Base-by-base conservation (phyloP, 2,888 invertebrate species). In the Drosophila neutralis region DNA sequence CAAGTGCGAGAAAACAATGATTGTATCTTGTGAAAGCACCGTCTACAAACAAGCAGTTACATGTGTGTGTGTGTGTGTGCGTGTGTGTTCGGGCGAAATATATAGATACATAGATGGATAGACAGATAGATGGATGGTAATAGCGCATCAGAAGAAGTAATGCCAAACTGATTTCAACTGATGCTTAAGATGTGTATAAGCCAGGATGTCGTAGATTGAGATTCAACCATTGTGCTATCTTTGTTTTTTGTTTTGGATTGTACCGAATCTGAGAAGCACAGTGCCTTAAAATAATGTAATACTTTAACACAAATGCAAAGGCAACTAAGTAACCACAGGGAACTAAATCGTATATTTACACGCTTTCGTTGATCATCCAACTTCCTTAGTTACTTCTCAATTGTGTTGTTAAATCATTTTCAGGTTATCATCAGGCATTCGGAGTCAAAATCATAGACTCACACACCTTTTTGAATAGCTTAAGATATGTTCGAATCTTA, bases 1-100 rank as follows among this genome's bases (percentile, higher is more conserved):
- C 56, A 57, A 73, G 61, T 60, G 73, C 57, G 75, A 75, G 69
- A 73, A 73, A 73, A 73, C 73, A 73, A 73, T 73, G 68, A 74
- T 73, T 70, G 70, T 63, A 57, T 72, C 70, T 51, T 18, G 29
- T 36, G 13, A 49, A 36, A 31, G 40, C 59, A 40, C 15, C 35
- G 66, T 53, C 40, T n/a, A 36, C 24, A 68, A 35, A 15, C 61
- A 64, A 24, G 42, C 64, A 33, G 15, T 27, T 27, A n/a, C 38
- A 38, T 49, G 1, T n/a, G 5, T 56, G n/a, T 51, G 1, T 49
- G 27, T 5, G 24, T 24, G 4, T 15, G 24, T 24, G 24, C 11
- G 18, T 45, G 29, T 13, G 27, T 21, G 42, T 2, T 45, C 21
- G 21, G 21, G 7, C 21, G 7, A 21, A 21, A 21, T 45, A n/a